Percentiles rank a stretch among this genome's conserved stretches.
phyloP scores from a whole-genome alignment of 2,797 vertebrate genomes.

The Vespertilio murinus region DNA sequence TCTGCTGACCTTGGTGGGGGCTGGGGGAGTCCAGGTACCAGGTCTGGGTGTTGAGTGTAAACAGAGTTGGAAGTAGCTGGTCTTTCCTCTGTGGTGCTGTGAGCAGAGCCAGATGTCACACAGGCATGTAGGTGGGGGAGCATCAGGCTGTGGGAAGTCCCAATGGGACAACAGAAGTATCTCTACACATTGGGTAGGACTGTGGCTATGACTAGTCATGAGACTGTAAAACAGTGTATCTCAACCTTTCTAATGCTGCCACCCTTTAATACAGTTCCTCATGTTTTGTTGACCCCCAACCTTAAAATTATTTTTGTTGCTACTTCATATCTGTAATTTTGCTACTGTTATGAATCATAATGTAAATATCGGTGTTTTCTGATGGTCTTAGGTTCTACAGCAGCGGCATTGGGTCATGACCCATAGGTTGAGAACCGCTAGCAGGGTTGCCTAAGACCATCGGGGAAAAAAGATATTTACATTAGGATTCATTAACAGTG shows the following conservation, averaged over 20 bases:
- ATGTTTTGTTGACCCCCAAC: too few species aligned
- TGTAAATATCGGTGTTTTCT: too few species aligned
- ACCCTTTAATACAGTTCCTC: too few species aligned
- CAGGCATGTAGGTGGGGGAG: background rate
- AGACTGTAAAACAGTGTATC: background rate
- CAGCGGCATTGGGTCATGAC: too few species aligned
- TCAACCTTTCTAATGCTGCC: too few species aligned
- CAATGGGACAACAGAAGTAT: background rate
- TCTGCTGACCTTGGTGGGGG: background rate
- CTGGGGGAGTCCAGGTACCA: fast-evolving
- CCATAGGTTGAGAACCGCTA: too few species aligned
- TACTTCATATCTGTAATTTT: too few species aligned
- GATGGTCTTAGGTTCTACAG: too few species aligned
- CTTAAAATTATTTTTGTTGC: too few species aligned
- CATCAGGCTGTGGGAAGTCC: background rate
- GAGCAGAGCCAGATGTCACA: background rate
- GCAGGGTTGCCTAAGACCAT: too few species aligned
- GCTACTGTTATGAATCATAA: too few species aligned
- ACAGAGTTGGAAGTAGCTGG: background rate
- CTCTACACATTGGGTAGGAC: background rate
- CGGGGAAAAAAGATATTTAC: too few species aligned
- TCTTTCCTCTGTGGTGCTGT: background rate
- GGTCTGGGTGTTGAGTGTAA: background rate
- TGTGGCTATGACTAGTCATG: background rate
- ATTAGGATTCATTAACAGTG: background rate